Base-by-base conservation (phyloP, 2,888 invertebrate species). In the Hypolimnas misippus region DNA sequence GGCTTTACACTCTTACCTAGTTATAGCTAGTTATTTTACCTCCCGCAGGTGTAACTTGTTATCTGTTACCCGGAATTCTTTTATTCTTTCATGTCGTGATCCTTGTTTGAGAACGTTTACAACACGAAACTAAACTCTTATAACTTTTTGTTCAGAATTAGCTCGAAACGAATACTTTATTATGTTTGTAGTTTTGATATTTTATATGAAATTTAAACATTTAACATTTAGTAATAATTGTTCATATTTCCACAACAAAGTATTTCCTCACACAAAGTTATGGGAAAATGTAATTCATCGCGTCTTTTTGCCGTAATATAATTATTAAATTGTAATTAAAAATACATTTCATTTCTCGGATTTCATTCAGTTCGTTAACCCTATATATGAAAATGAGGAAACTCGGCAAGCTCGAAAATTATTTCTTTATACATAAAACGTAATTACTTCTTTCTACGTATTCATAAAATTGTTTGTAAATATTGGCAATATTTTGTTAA, bases 1-100 rank as follows among this genome's bases (percentile, higher is more conserved):
- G 89, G 84, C 81, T 83, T 82, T 82, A 81, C 78, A 76, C 76
- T 80, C 56, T 84, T 86, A 84, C 84, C 85, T 84, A 87, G 87
- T 86, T 87, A 84, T 85, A 86, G 84, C 81, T 84, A 86, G 84
- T 83, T 89, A 84, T 82, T 53, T 44, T 57, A 55, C 56, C 63
- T 62, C 81, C 84, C 81, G 86, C 89, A 88, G 88, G 86, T 89
- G 89, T 83, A 83, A 84, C 84, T 87, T 84, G 84, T 86, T 89
- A 87, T 87, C 84, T 86, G 79, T 83, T 82, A 78, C 82, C 70
- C 68, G 75, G 86, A 85, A 86, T 82, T 79, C 76, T 76, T 83
- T 83, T 82, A 79, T 82, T 82, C 82, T 79, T 75, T 83, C 79
- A 69, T 76, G 72, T 69, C 66, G 72, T 72, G 71, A 78, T 77